Evolutionary conservation across 2,888 invertebrate genomes (phyloP), one percentile per base, ranked within the genome.

Genomic region (Crematogaster levior): DNA sequence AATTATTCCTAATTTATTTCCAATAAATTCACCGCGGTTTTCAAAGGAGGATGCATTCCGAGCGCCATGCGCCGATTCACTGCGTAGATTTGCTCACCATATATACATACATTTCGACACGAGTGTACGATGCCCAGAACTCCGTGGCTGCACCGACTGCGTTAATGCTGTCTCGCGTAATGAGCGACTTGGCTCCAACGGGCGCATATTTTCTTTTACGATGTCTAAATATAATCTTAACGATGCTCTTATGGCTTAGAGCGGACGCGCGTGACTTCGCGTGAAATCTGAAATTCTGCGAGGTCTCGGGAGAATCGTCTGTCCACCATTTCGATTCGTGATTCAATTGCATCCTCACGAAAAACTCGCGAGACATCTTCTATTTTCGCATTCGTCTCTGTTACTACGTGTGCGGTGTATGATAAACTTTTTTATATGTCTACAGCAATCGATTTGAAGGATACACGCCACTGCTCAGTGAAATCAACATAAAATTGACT

Each of bases 141-240:
- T 82, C 84, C 7, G 84, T 53, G 85, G 84, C 82, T 82, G 83
- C 63, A 81, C 81, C 82, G 74, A 80, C 89, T 89, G 91, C 91
- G 91, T 93, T 93, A 93, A 93, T 93, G 91, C 93, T 93, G 93
- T 92, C 93, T 92, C 93, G 87, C 92, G 93, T 94, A 94, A 94
- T 93, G 93, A 94, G 94, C 92, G 92, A 93, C 91, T 94, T 93
- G 93, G 94, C 94, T 93, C 94, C 93, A 92, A 92, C 93, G 90
- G 91, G 90, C 93, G 91, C 93, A 94, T 93, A 94, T 93, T 93
- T 94, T 93, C 93, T 93, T 94, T 93, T 93, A 93, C 92, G 93
- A 94, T 89, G 93, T 93, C 94, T 94, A 94, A 94, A 94, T 94
- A 94, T 94, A 94, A 94, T 93, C 93, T 92, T 93, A 93, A 93